Evolutionary conservation across 2,888 invertebrate species (phyloP).

Genomic region (Priocnemis perturbator): DNA sequence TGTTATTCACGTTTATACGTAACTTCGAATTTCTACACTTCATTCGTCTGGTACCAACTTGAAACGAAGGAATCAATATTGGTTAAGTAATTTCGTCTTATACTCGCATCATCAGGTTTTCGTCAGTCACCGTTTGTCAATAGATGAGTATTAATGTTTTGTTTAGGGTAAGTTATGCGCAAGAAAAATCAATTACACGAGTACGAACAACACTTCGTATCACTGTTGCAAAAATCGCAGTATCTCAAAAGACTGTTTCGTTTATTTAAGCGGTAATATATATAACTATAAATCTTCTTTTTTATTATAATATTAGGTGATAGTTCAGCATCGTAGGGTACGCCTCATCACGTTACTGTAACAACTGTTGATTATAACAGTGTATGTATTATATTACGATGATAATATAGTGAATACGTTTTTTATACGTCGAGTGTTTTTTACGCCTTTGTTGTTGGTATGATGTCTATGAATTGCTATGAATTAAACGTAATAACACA

Average conservation of each 20-base stretch:
- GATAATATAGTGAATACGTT: conserved; percentile 55
- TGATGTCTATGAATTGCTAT: too few species aligned
- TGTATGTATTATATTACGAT: conserved; percentile 54
- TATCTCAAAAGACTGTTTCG: conserved; percentile 59
- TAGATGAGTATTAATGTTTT: conserved; percentile 49
- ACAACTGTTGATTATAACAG: conserved; percentile 42
- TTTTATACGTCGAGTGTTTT: conserved; percentile 45
- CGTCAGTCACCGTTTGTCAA: conserved; percentile 12
- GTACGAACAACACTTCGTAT: conserved; percentile 19
- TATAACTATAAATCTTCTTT: conserved; percentile 21
- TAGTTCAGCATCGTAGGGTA: conserved; percentile 37
- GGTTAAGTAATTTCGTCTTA: conserved; percentile 8
- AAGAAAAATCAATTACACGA: conserved; percentile 12
- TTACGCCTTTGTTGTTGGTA: too few species aligned
- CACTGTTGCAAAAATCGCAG: conserved; percentile 37
- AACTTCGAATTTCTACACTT: conserved; percentile 23
- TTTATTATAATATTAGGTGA: conserved; percentile 37
- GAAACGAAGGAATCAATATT: background rate
- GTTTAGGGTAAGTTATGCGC: conserved; percentile 41
- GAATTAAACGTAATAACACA: conserved; percentile 11
- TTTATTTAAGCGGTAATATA: conserved; percentile 43
- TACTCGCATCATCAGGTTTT: conserved; percentile 6
- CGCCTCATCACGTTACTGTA: conserved; percentile 38
- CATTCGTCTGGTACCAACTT: background rate
- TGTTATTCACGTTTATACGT: conserved; percentile 18